phyloP scores from a whole-genome alignment of 2,113 vertebrate species.

The Chinchilla lanigera region DNA sequence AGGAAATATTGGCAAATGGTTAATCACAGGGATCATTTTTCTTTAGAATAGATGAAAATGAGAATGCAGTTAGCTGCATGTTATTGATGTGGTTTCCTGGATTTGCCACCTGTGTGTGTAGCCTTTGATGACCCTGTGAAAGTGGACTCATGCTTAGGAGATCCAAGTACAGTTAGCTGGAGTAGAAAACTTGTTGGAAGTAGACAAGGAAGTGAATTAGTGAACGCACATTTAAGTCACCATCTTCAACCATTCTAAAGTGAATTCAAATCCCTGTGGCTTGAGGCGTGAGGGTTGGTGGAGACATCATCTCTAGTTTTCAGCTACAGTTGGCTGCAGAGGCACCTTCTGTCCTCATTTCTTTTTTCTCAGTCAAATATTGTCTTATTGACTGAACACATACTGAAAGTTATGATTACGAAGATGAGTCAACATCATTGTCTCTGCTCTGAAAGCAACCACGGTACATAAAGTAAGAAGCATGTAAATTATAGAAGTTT shows the following conservation, averaged over 20 bases:
- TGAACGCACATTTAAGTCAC: background rate
- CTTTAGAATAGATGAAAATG: background rate
- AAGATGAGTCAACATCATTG: background rate
- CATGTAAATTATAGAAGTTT: background rate
- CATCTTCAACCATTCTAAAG: background rate
- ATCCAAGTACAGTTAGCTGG: background rate
- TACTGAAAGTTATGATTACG: background rate
- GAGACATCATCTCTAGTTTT: background rate
- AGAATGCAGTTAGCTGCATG: background rate
- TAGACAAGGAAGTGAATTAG: background rate
- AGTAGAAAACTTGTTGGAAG: background rate
- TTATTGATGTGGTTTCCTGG: background rate
- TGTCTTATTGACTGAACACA: background rate
- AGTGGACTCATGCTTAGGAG: background rate
- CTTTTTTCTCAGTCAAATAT: background rate
- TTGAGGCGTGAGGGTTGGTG: background rate
- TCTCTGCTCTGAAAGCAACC: background rate
- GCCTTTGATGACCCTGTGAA: background rate
- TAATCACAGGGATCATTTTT: background rate
- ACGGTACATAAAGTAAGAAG: background rate
- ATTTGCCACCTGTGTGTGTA: background rate
- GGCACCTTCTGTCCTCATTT: background rate
- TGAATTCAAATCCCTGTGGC: background rate
- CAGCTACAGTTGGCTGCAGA: background rate
- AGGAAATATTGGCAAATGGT: background rate